Evolutionary conservation across 2,888 invertebrate species (phyloP), one percentile per base, ranked within the genome.

Genomic region (Charanyca ferruginea): DNA sequence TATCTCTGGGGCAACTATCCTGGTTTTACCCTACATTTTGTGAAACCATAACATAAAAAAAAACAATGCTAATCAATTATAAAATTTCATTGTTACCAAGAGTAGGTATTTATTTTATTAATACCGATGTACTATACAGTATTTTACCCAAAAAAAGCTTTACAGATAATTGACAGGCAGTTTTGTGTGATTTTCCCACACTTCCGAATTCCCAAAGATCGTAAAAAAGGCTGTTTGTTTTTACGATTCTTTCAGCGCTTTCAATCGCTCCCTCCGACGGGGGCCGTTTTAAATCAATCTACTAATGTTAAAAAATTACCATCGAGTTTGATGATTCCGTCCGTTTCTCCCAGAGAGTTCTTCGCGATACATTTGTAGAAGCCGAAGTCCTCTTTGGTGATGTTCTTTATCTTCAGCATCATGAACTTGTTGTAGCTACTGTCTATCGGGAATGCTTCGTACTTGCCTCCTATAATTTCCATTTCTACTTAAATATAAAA

Each of bases 311-410:
- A 79, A 79, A 73, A 72, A 87, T 96, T 95, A 98, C 98, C 98
- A 91, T 98, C 98, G 60, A 98, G 96, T 95, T 98, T 98, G 90
- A 98, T 98, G 88, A 98, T 97, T 60, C 98, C 98, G 90, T 98
- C 98, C 23, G 98, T 98, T 91, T 98, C 98, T 58, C 98, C 98
- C 42, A 98, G 96, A 35, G 98, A 98, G 93, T 98, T 98, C 95
- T 98, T 98, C 57, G 98, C 98, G 75, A 98, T 98, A 91, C 98
- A 98, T 92, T 98, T 98, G 96, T 98, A 98, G 80, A 98, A 98
- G 65, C 98, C 98, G 88, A 98, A 98, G 94, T 98, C 98, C 79
- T 96, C 97, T 80, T 96, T 96, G 57, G 97, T 97, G 74, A 98
- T 97, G 87, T 97, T 97, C 73, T 98, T 96, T 87, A 98, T 98